These are phyloP conservation scores for Bibio marci DNA, from an alignment of 2,888 invertebrate genomes.

Conservation along the genomic window DNA sequence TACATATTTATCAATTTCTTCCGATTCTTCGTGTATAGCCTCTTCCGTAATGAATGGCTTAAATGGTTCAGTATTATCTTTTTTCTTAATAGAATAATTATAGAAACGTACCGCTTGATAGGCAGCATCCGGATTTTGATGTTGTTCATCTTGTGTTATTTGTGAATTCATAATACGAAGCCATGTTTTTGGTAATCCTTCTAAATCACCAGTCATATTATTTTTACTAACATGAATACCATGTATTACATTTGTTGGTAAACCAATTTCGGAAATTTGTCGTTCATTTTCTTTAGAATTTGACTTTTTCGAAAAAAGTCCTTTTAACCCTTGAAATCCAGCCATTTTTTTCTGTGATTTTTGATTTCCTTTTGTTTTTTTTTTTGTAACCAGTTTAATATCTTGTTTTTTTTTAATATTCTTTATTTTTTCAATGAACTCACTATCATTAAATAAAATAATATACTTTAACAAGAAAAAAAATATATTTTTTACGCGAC, in stretches of 20 bases:
- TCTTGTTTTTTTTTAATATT: too few species aligned
- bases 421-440: too few species aligned
- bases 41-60: constrained; percentile 71
- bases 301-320: constrained; percentile 5
- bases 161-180: constrained; percentile 59
- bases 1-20: constrained; percentile 60
- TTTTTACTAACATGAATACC: constrained; percentile 78
- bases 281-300: constrained; percentile 16
- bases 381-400: too few species aligned
- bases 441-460: too few species aligned
- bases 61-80: constrained; percentile 50
- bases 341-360: constrained; percentile 6
- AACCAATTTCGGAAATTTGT: constrained; percentile 43
- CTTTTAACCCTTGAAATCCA: constrained; percentile 6
- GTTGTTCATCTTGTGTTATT: constrained; percentile 72
- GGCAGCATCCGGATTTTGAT: constrained; percentile 78
- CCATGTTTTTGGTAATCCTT: constrained; percentile 71
- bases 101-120: constrained; percentile 82
- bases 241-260: constrained; percentile 71
- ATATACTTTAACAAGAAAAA: too few species aligned
- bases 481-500: too few species aligned
- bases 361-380: background rate
- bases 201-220: constrained; percentile 61
- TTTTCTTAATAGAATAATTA: constrained; percentile 72
- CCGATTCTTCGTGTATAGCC: constrained; percentile 65